These are phyloP conservation scores for Euplexia lucipara DNA, from an alignment of 2,888 invertebrate genomes.

Conservation along the genomic window DNA sequence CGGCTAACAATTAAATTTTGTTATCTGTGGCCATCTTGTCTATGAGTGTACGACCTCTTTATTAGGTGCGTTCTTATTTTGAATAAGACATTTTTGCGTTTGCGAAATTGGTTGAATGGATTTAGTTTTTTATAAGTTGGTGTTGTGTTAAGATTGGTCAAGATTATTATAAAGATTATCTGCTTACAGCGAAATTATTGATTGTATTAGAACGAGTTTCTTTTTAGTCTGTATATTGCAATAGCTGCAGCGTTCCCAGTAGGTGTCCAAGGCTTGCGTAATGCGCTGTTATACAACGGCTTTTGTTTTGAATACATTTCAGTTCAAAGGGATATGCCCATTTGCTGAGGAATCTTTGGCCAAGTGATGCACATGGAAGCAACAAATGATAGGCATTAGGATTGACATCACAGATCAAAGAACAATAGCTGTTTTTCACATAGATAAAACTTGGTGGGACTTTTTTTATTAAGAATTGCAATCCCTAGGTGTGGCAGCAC, in stretches of 20 bases:
- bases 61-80: constrained; percentile 43
- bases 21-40: constrained; percentile 54
- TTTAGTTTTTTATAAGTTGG: constrained; percentile 1
- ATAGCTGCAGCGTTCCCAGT: constrained; percentile 1
- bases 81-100: constrained; percentile 6
- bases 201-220: constrained; percentile 4
- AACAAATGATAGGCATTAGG: no score
- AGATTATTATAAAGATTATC: constrained; percentile 8
- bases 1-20: constrained; percentile 23
- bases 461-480: no score
- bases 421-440: no score
- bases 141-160: constrained; percentile 16
- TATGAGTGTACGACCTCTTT: constrained; percentile 52
- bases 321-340: no score
- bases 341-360: no score
- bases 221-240: constrained; percentile 24
- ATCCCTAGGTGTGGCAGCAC: no score
- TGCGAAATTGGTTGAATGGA: constrained; percentile 16
- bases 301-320: not conserved
- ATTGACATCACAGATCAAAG: no score
- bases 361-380: no score
- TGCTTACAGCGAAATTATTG: not conserved
- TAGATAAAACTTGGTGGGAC: no score
- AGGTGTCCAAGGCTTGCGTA: constrained; percentile 34
- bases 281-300: not conserved